Evolutionary conservation across 2,113 vertebrate species (phyloP), one percentile per base, ranked within the genome.

Genomic region (Passer domesticus): DNA sequence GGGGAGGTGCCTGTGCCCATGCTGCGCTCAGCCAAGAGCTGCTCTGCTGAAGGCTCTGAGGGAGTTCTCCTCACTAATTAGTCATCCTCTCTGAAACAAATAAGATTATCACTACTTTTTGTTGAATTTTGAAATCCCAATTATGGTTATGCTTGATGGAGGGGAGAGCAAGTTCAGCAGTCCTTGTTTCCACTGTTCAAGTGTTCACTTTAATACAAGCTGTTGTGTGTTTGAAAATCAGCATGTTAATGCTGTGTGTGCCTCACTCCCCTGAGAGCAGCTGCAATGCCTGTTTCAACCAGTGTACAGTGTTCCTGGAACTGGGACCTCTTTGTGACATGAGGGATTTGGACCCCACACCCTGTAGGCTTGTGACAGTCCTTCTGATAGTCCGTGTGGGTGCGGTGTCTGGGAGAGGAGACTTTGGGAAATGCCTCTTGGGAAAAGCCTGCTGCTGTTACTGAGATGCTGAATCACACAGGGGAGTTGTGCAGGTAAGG

Each of bases 21-120:
- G 0, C 66, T 50, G 70, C 0, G 1, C 44, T 21, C 6, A 1
- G 24, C 46, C 4, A 6, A 47, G 73, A 47, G 10, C 60, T 12
- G 46, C 73, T 67, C 18, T 4, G 1, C 59, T 5, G 37, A 53
- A 22, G 3, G 16, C 64, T 83, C 64, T 43, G 28, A 78, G 78
- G 69, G 67, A 80, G 39, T 33, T 66, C 9, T 79, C n/a, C 20
- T 89, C 60, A 4, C 60, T 75, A 17, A 58, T 82, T 76, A 82
- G 49, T 52, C 69, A 62, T 72, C n/a, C 62, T 84, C 1, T 41
- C 23, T 73, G 60, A 72, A 72, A 52, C 44, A 66, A 64, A 28
- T 66, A 30, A 64, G 35, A 67, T 83, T 64, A 35, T 59, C n/a
- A 3, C 18, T 16, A 4, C 2, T 21, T 89, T 72, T 39, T 28